Percentiles rank a stretch among this genome's conserved stretches.
Conservation (phyloP, 2,888 invertebrate species). For the Vandiemenella viatica region DNA sequence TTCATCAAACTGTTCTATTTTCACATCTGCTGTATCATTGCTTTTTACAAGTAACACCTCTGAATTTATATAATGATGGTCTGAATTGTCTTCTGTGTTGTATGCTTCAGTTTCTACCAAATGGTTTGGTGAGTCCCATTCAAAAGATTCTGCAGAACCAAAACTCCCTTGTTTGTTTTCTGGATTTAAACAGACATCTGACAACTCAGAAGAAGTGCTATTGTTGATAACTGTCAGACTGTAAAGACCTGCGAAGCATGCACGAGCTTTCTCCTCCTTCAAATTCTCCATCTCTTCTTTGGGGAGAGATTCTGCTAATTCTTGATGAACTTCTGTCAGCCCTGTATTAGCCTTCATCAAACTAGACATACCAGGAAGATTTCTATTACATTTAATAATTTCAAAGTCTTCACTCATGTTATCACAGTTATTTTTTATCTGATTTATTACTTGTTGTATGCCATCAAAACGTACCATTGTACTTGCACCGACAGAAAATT, state of each 20-base stretch:
- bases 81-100: neutral
- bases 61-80: neutral
- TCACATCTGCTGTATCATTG: too few species aligned
- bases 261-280: constrained; percentile 16
- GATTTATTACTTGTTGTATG: constrained; percentile 21
- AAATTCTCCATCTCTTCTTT: constrained; percentile 8
- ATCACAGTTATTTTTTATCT: constrained; percentile 22
- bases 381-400: constrained; percentile 21
- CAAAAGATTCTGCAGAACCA: constrained; percentile 17
- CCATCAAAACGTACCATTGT: constrained; percentile 21
- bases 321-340: neutral
- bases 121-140: constrained; percentile 19
- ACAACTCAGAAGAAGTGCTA: constrained; percentile 19
- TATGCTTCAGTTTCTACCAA: constrained; percentile 12
- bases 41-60: too few species aligned
- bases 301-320: neutral
- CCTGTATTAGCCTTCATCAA: constrained; percentile 17
- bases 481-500: constrained; percentile 12
- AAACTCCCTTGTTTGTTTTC: constrained; percentile 8
- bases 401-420: constrained; percentile 22
- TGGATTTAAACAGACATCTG: constrained; percentile 14
- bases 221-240: constrained; percentile 20
- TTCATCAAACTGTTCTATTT: neutral
- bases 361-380: constrained; percentile 21
- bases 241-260: constrained; percentile 19